Conservation (phyloP, 1,140 invertebrate species). For the Epicauta chinensis region DNA sequence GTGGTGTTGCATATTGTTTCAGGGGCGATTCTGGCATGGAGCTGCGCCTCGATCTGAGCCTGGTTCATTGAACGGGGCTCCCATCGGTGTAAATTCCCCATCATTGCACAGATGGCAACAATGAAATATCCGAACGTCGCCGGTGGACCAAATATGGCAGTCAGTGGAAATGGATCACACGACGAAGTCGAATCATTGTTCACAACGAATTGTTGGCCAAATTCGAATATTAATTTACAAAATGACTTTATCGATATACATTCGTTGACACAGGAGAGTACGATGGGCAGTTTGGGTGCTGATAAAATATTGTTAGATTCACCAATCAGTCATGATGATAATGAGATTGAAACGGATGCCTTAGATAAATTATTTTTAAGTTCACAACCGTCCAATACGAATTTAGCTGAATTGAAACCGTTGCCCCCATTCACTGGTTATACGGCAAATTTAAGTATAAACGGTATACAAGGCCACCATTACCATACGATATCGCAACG, state of each 20-base stretch:
- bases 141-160: constrained; percentile 40
- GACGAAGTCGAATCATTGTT: constrained; percentile 42
- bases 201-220: constrained; percentile 39
- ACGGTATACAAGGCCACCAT: constrained; percentile 79
- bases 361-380: constrained; percentile 59
- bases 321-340: constrained; percentile 42
- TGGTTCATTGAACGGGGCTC: neutral
- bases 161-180: constrained; percentile 40
- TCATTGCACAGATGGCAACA: constrained; percentile 34
- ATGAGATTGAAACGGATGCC: constrained; percentile 47
- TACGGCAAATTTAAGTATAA: constrained; percentile 73
- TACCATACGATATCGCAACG: constrained; percentile 73
- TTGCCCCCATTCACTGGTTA: constrained; percentile 80
- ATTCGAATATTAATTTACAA: constrained; percentile 28
- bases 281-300: constrained; percentile 39
- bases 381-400: constrained; percentile 50
- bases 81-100: neutral
- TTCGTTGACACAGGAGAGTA: constrained; percentile 35
- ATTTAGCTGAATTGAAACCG: constrained; percentile 76
- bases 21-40: no score
- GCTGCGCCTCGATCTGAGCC: no score
- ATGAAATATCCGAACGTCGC: constrained; percentile 44
- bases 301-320: constrained; percentile 46
- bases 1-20: no score
- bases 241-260: constrained; percentile 39